A percentile compares a stretch with the other conserved stretches of the same genome.
These are phyloP conservation scores for Acleris laterana DNA, from an alignment of 2,888 invertebrate genomes.

Conservation along the genomic window DNA sequence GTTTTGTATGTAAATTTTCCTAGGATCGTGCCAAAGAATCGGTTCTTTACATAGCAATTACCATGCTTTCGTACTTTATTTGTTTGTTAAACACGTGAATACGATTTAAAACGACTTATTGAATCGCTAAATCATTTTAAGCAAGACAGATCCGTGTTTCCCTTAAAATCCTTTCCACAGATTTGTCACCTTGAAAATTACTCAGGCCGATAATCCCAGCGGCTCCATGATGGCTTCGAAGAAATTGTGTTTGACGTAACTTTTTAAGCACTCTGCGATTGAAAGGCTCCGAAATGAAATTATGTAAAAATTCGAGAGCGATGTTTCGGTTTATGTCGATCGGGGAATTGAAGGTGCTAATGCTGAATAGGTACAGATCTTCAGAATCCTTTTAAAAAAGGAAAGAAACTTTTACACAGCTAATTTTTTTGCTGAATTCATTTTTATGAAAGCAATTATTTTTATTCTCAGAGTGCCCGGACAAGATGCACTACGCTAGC, in stretches of 20 bases:
- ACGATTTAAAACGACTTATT: slow-evolving; percentile 1
- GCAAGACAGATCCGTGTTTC: neutral
- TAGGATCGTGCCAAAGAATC: too few relatives aligned
- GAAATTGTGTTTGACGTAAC: slow-evolving; percentile 20
- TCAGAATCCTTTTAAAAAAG: too few relatives aligned
- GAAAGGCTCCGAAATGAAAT: slow-evolving; percentile 20
- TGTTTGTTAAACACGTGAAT: neutral
- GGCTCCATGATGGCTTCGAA: slow-evolving; percentile 16
- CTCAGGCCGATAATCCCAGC: slow-evolving; percentile 17
- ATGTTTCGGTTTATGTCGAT: neutral
- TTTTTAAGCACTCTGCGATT: slow-evolving; percentile 23
- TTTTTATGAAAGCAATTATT: too few relatives aligned
- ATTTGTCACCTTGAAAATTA: slow-evolving; percentile 28
- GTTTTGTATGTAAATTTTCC: neutral
- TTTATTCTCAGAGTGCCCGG: too few relatives aligned
- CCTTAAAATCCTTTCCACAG: slow-evolving; percentile 20
- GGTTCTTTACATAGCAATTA: too few relatives aligned
- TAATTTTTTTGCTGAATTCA: too few relatives aligned
- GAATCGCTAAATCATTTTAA: neutral
- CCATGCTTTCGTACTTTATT: neutral
- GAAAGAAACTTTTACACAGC: too few relatives aligned
- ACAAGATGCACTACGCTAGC: too few relatives aligned
- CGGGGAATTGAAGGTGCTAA: slow-evolving; percentile 1
- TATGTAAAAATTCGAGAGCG: slow-evolving; percentile 4
- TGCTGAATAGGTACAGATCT: too few relatives aligned